Evolutionary conservation across 2,113 vertebrate species (phyloP).

Genomic region (Oenanthe melanoleuca): DNA sequence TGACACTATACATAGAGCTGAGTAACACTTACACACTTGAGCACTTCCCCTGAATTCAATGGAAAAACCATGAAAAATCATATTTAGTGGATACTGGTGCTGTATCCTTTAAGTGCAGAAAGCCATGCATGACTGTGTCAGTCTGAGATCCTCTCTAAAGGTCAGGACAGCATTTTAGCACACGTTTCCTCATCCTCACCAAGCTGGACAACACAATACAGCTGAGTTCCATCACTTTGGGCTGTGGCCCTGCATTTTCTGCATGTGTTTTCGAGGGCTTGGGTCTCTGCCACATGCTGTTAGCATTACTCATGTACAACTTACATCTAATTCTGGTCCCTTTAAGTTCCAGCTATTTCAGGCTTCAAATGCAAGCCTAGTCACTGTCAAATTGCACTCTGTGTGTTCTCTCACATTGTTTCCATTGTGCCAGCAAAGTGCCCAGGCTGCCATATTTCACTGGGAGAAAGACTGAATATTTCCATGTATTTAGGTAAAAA

Average conservation of each 20-base stretch:
- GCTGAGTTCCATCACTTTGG: background rate
- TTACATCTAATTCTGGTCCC: background rate
- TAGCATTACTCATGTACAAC: background rate
- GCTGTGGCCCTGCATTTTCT: background rate
- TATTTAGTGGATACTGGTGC: background rate
- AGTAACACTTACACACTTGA: background rate
- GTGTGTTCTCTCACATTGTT: background rate
- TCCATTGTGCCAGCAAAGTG: background rate
- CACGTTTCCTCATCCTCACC: background rate
- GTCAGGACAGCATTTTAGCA: background rate
- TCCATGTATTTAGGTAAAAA: background rate
- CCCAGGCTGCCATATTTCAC: background rate
- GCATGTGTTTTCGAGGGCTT: background rate
- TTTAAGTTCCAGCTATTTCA: background rate
- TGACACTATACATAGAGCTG: background rate
- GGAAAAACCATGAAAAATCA: background rate
- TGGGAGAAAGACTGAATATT: background rate
- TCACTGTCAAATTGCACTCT: accelerated
- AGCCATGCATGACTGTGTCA: background rate
- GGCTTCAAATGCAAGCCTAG: background rate
- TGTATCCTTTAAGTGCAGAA: background rate
- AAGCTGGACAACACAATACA: background rate
- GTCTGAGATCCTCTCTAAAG: background rate
- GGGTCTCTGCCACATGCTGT: background rate
- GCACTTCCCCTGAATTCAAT: background rate